Base-by-base conservation (phyloP, 2,888 invertebrate genomes). In the Acleris holmiana region DNA sequence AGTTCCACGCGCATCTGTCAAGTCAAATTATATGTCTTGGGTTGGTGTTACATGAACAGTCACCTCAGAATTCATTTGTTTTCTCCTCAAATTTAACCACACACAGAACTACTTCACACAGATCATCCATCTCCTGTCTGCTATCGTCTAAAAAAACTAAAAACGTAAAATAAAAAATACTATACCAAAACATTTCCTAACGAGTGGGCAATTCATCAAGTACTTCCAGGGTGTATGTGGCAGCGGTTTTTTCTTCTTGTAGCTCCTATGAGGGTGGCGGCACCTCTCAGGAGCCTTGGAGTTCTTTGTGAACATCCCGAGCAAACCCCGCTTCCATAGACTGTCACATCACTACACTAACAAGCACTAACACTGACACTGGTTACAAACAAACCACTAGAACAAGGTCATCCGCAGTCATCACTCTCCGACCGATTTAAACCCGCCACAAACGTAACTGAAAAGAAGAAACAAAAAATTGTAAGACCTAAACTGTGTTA, bases 161-260 rank as follows among this genome's bases (percentile, higher is more conserved):
- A 61, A 72, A 68, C 72, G 72, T 72, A 72, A 66, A 69, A 75
- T 78, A 80, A 75, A 78, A 78, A 86, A 88, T 91, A 92, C 88
- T 83, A 76, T 93, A 93, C 93, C 93, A 85, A 93, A 93, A 86
- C 93, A 93, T 93, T 93, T 93, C 79, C 93, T 93, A 92, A 93
- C 91, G 84, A 93, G 93, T 91, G 93, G 93, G 90, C 93, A 93
- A 93, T 91, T 93, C 93, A 93, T 93, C 92, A 93, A 93, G 91
- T 93, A 93, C 82, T 93, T 93, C 93, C 93, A 93, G 82, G 93
- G 93, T 75, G 93, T 91, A 77, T 92, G 91, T 70, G 89, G 88
- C 70, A 90, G 86, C 68, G 85, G 86, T 81, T 93, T 93, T 88
- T 92, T 93, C 89, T 89, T 92, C 85, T 89, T 91, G 79, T 86